Conservation (phyloP, 1,140 invertebrate genomes). For the Oncopeltus fasciatus region DNA sequence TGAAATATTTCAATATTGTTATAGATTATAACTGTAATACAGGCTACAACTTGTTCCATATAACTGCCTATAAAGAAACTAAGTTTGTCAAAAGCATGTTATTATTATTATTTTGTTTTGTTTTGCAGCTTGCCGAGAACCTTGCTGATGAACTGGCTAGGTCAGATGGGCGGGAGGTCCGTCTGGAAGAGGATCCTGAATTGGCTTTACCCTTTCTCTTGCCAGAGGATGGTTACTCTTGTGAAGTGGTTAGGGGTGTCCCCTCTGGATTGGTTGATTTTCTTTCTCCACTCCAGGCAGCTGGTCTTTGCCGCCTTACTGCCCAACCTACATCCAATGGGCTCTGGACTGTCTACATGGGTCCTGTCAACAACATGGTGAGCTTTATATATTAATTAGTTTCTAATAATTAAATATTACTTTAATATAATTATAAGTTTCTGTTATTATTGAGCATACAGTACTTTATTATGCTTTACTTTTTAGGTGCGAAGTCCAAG, state of each 20-base stretch:
- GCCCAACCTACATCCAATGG: constrained; percentile 80
- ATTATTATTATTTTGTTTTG: not conserved
- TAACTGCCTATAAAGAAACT: too few species aligned
- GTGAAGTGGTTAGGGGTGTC: constrained; percentile 84
- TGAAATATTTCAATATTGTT: too few species aligned
- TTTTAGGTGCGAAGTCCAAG: constrained; percentile 45
- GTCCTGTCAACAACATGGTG: constrained; percentile 27
- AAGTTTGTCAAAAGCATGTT: too few species aligned
- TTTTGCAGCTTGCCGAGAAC: constrained; percentile 62
- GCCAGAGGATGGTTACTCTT: constrained; percentile 95
- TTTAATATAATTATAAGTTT: too few species aligned
- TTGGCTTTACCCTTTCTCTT: constrained; percentile 80
- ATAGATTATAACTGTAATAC: too few species aligned
- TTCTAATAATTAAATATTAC: not conserved
- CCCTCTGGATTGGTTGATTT: constrained; percentile 80
- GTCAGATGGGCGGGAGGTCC: constrained; percentile 75
- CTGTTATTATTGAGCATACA: not conserved
- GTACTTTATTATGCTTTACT: not conserved
- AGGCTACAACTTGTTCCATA: too few species aligned
- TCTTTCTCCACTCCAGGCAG: constrained; percentile 68
- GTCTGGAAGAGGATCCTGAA: constrained; percentile 68
- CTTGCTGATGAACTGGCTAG: constrained; percentile 83
- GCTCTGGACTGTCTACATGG: constrained; percentile 90
- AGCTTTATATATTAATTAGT: not conserved
- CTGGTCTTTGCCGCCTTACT: constrained; percentile 74